These are phyloP conservation scores for Pogonocichla stellata DNA, from an alignment of 2,113 vertebrate genomes.

Conservation along the genomic window DNA sequence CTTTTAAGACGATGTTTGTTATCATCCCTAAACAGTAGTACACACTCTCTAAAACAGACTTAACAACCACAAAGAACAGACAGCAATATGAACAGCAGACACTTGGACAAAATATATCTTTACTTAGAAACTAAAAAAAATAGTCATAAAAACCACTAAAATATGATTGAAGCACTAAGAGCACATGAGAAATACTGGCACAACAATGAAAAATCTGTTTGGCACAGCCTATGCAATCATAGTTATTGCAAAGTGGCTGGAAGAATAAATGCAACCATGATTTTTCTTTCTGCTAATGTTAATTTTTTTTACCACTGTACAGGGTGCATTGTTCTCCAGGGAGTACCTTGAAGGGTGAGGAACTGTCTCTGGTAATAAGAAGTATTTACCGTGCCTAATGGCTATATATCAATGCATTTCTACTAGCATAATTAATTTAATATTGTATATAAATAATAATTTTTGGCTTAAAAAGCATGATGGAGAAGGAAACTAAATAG, in stretches of 20 bases:
- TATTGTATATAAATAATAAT: background rate
- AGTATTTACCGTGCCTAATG: background rate
- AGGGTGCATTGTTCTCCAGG: background rate
- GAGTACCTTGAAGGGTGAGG: background rate
- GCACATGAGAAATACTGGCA: background rate
- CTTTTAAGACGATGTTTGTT: accelerated
- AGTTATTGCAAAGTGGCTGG: background rate
- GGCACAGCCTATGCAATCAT: background rate
- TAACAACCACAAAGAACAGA: background rate
- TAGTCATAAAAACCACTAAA: background rate
- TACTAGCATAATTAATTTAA: background rate
- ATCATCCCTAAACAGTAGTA: background rate
- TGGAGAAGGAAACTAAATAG: background rate
- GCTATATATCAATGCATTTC: background rate
- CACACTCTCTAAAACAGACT: background rate
- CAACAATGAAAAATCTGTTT: background rate
- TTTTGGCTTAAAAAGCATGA: background rate
- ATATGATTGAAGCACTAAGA: background rate
- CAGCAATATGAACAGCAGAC: background rate
- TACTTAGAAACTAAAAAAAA: background rate
- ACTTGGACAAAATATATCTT: background rate
- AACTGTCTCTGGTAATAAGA: background rate
- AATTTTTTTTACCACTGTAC: background rate
- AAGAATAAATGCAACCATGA: background rate
- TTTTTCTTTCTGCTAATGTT: conserved; percentile 2